A percentile compares a stretch with the other conserved stretches of the same genome.
Conservation (phyloP, 2,888 invertebrate species). For the Epicampocera succincta region DNA sequence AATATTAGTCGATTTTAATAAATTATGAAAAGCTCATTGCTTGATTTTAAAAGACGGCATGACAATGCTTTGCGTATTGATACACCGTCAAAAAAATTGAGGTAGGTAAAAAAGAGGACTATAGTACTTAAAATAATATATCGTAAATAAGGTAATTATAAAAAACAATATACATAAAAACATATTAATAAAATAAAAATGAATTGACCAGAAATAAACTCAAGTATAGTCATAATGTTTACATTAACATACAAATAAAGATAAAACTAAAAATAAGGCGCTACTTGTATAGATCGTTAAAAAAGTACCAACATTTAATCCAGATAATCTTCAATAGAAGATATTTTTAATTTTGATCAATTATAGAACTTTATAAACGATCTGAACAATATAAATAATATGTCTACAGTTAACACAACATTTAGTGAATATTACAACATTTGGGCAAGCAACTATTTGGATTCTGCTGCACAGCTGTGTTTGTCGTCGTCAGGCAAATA, state of each 20-base stretch:
- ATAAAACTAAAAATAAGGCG: neutral
- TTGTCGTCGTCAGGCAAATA: constrained; percentile 69
- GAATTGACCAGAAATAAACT: constrained; percentile 51
- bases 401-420: constrained; percentile 57
- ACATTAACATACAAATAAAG: constrained; percentile 27
- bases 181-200: neutral
- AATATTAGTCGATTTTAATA: too few species aligned
- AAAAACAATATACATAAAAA: neutral
- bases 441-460: constrained; percentile 73
- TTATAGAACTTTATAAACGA: constrained; percentile 18
- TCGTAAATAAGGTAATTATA: constrained; percentile 4
- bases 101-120: too few species aligned
- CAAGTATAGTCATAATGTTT: constrained; percentile 13
- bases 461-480: constrained; percentile 65
- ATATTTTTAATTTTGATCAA: neutral
- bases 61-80: too few species aligned
- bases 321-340: neutral
- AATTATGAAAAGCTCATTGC: too few species aligned
- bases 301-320: neutral
- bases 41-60: too few species aligned
- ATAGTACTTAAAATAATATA: too few species aligned
- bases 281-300: neutral
- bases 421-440: constrained; percentile 77
- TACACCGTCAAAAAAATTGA: too few species aligned
- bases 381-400: constrained; percentile 34